Evolutionary conservation across 1,140 invertebrate species (phyloP), one percentile per base, ranked within the genome.

Genomic region (Chironomus striatipennis): DNA sequence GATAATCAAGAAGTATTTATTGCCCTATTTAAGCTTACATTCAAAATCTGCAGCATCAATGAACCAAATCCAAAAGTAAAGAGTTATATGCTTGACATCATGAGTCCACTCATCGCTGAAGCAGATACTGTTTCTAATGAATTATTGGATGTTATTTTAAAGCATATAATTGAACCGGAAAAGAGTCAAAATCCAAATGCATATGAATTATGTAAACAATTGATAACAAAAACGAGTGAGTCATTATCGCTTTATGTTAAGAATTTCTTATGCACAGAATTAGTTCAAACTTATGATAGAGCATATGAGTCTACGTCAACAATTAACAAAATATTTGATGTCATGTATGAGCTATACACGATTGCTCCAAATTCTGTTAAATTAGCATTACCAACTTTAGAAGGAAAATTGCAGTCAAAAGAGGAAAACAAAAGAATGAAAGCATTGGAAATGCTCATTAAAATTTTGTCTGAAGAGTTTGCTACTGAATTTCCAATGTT

Each of bases 1-100:
- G 65, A 70, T 12, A 70, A 70, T 70, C 65, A 70, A 12, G 65
- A 70, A 18, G 65, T 70, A 1, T 70, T 70, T 70, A 70, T 70
- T 70, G 65, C 17, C 5, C 65, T 70, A 3, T 70, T 70, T 7
- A 18, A 70, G 6, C 20, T 70, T 1, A 20, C 18, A 20, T 70
- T 70, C 18, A 70, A 70, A 8, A 21, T 70, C 20, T 20, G 17
- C 17, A 70, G 20, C 17, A 70, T 70, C 7, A 57, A 57, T 15
- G 65, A 70, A 70, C 17, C 17, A 21, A 70, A 70, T 21, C 15
- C 17, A 70, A 70, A 70, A 70, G 20, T 70, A 1, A 18, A 21
- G 20, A 21, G 17, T 70, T 70, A 18, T 20, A 70, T 70, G 65
- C 20, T 70, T 7, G 65, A 70, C 20, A 70, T 70, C 10, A 70